These are phyloP conservation scores for Carposina sasakii DNA, from an alignment of 1,140 invertebrate genomes.

Conservation along the genomic window DNA sequence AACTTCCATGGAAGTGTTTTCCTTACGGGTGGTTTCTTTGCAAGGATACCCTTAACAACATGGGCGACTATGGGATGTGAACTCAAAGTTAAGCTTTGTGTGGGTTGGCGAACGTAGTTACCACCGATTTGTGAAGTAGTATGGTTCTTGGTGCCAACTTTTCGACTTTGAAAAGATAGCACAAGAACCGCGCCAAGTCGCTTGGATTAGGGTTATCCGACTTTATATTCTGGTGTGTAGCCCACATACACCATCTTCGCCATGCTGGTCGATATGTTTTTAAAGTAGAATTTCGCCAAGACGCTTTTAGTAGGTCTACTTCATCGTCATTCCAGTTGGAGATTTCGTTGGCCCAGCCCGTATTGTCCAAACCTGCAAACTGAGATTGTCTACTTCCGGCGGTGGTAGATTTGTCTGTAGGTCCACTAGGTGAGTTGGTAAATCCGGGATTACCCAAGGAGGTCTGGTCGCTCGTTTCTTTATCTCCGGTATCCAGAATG, in stretches of 20 bases:
- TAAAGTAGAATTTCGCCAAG: neutral
- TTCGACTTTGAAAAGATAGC: neutral
- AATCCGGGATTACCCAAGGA: neutral
- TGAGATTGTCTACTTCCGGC: neutral
- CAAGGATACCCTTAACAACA: neutral
- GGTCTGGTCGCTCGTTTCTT: slow-evolving; percentile 3
- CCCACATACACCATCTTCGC: neutral
- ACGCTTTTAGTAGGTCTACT: neutral
- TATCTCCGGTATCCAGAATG: slow-evolving; percentile 5
- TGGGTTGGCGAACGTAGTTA: neutral
- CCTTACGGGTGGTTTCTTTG: neutral
- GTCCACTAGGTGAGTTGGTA: neutral
- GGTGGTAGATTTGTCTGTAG: slow-evolving; percentile 1
- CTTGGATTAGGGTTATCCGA: neutral
- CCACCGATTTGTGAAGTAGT: neutral
- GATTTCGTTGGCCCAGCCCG: neutral
- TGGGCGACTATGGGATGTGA: neutral
- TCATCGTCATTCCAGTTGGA: neutral
- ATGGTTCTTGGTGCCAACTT: neutral
- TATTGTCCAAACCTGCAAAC: neutral
- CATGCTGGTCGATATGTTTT: neutral
- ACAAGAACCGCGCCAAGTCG: neutral
- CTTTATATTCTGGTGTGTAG: neutral
- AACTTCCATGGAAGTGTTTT: neutral
- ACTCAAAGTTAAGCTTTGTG: neutral